Conservation (phyloP, 1,140 invertebrate species). For the Temnothorax nylanderi region DNA sequence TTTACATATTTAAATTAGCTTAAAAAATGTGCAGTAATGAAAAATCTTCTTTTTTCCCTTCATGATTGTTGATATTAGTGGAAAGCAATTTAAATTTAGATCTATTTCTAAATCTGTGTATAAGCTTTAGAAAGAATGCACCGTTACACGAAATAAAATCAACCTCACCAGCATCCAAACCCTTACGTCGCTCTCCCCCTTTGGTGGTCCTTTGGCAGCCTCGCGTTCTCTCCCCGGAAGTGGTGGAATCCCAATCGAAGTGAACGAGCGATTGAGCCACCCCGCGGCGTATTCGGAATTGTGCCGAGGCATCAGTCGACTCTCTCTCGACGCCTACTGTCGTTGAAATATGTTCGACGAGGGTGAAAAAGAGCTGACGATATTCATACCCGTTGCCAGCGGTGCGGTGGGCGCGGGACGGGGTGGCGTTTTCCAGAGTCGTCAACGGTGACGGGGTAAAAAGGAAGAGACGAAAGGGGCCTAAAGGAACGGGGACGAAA, state of each 20-base stretch:
- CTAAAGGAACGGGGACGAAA: slow-evolving; percentile 59
- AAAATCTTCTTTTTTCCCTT: background rate
- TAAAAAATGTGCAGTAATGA: background rate
- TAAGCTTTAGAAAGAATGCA: background rate
- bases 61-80: background rate
- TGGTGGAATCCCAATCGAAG: slow-evolving; percentile 71
- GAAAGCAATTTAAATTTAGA: background rate
- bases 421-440: slow-evolving; percentile 66
- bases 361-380: slow-evolving; percentile 79
- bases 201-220: slow-evolving; percentile 44
- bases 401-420: background rate
- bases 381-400: slow-evolving; percentile 72
- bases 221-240: slow-evolving; percentile 57
- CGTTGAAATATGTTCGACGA: slow-evolving; percentile 78
- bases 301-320: slow-evolving; percentile 68
- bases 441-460: slow-evolving; percentile 64
- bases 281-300: slow-evolving; percentile 71
- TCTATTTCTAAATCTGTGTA: background rate
- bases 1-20: background rate
- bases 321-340: slow-evolving; percentile 70
- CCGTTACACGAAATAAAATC: background rate
- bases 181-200: background rate
- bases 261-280: slow-evolving; percentile 72
- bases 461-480: slow-evolving; percentile 22
- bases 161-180: background rate